phyloP scores from a whole-genome alignment of 2,113 vertebrate species.

The Tragelaphus imberbis region DNA sequence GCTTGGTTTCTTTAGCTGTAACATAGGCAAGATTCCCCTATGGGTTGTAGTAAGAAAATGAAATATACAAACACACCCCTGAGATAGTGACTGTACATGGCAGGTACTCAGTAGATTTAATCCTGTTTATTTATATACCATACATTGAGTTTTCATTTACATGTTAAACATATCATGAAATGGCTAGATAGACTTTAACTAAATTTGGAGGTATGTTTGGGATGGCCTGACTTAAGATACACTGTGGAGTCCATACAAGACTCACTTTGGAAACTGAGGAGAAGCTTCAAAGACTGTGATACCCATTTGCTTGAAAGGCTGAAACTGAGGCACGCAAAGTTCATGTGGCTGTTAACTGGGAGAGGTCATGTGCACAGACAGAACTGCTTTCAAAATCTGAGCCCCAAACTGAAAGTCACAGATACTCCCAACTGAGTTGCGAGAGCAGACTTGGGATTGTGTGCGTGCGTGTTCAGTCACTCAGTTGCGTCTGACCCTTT shows the following conservation, averaged over 20 bases:
- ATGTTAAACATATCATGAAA: not conserved
- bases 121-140: not conserved
- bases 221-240: not conserved
- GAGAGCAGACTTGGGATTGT: not conserved
- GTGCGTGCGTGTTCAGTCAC: not conserved
- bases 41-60: not conserved
- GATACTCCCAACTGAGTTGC: not conserved
- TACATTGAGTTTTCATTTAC: not conserved
- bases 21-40: not conserved
- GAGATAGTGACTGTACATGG: not conserved
- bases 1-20: not conserved
- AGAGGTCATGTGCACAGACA: not conserved
- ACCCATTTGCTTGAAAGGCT: not conserved
- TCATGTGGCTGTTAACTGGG: not conserved
- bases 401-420: not conserved
- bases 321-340: not conserved
- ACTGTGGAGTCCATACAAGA: not conserved
- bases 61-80: not conserved
- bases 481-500: not conserved
- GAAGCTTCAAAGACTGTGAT: not conserved
- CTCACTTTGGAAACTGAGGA: not conserved
- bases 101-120: not conserved
- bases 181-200: not conserved
- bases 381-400: not conserved
- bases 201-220: not conserved